Conservation (phyloP, 2,888 invertebrate species). For the Protonemura montana region DNA sequence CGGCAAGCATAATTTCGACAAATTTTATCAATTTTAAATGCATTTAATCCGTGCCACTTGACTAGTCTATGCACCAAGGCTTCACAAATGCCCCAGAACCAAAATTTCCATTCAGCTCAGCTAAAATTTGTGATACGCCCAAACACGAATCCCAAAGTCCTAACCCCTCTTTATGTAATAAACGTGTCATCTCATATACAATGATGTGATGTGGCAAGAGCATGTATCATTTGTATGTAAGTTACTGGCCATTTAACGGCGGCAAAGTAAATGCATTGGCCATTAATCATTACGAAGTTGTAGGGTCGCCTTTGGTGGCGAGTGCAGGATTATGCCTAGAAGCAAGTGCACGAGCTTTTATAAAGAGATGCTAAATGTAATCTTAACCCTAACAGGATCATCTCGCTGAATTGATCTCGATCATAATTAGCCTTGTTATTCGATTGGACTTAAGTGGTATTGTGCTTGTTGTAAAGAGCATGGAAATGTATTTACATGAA, state of each 20-base stretch:
- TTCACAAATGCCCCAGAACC: not conserved
- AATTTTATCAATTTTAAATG: not conserved
- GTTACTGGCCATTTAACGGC: not conserved
- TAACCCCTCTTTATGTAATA: not conserved
- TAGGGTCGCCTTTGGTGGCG: too few species aligned
- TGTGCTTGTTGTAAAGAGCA: too few species aligned
- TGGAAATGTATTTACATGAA: too few species aligned
- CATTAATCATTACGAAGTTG: slow-evolving; percentile 14
- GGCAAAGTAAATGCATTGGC: slow-evolving; percentile 1
- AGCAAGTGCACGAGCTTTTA: too few species aligned
- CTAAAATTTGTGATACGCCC: not conserved
- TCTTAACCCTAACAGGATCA: not conserved
- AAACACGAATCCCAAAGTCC: too few species aligned
- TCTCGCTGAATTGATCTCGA: not conserved
- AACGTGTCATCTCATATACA: not conserved
- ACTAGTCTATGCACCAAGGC: not conserved
- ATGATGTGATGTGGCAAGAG: not conserved
- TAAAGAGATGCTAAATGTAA: too few species aligned
- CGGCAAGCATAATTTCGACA: not conserved
- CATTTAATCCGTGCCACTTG: not conserved
- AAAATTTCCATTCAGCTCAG: not conserved
- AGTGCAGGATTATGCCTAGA: not conserved
- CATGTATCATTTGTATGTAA: not conserved
- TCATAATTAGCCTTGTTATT: not conserved
- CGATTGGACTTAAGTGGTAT: not conserved